These are phyloP conservation scores for Engraulis encrasicolus DNA, from an alignment of 2,113 vertebrate genomes.

Conservation along the genomic window DNA sequence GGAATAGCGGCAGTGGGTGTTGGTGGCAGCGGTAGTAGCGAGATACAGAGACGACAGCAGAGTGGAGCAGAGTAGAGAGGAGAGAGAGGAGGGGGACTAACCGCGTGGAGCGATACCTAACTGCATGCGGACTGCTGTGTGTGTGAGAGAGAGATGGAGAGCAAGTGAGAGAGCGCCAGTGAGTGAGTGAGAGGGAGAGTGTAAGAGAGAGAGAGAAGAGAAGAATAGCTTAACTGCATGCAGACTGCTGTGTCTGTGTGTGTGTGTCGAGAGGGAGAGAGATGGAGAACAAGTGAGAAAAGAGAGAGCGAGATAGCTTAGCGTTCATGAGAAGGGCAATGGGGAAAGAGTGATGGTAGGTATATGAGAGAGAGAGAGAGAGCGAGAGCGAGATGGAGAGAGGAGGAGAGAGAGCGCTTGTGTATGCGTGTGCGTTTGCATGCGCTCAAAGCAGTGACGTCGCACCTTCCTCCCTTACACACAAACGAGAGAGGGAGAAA, in stretches of 20 bases:
- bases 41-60: too few species aligned
- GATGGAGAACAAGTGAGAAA: background rate
- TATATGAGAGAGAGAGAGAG: constrained; percentile 4
- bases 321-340: background rate
- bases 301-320: background rate
- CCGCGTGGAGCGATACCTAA: background rate
- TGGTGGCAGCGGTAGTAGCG: background rate
- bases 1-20: background rate
- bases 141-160: constrained; percentile 12
- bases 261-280: background rate
- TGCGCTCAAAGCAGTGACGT: constrained; percentile 80
- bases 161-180: background rate
- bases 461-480: constrained; percentile 60
- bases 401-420: background rate
- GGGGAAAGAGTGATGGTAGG: constrained; percentile 7
- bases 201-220: background rate
- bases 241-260: too few species aligned
- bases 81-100: background rate
- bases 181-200: background rate
- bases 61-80: background rate
- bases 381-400: constrained; percentile 16
- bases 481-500: background rate
- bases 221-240: too few species aligned
- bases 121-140: constrained; percentile 51
- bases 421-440: constrained; percentile 61